phyloP scores from a whole-genome alignment of 1,140 invertebrate species.

The Ptiloglossa arizonensis region DNA sequence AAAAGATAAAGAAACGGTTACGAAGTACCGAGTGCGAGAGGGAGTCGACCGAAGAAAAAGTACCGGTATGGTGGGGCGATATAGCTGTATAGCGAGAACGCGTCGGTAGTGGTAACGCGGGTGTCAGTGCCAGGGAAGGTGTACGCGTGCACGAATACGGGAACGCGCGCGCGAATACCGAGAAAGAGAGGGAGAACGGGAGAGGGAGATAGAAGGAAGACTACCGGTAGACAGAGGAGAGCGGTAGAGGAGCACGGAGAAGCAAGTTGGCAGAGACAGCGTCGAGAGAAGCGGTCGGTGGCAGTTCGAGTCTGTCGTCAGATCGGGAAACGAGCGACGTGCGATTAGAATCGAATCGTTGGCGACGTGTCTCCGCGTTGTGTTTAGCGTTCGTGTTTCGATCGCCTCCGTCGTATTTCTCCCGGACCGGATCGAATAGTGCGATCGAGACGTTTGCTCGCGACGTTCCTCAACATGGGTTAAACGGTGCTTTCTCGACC shows the following conservation, averaged over 20 bases:
- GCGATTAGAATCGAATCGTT: slow-evolving; percentile 9
- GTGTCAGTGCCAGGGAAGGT: slow-evolving; percentile 1
- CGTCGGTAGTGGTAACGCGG: neutral
- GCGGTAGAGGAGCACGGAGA: slow-evolving; percentile 44
- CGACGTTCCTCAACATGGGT: slow-evolving; percentile 37
- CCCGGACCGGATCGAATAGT: neutral
- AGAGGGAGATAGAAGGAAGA: neutral
- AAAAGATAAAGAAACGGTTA: slow-evolving; percentile 57
- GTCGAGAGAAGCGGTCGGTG: slow-evolving; percentile 42
- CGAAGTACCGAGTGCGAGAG: slow-evolving; percentile 17
- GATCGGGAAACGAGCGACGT: slow-evolving; percentile 27
- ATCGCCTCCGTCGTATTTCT: neutral
- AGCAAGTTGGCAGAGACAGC: slow-evolving; percentile 55
- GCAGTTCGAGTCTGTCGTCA: slow-evolving; percentile 48
- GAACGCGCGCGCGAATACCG: slow-evolving; percentile 10
- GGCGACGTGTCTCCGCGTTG: slow-evolving; percentile 5
- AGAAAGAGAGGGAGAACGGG: slow-evolving; percentile 18
- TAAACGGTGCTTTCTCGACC: slow-evolving; percentile 28
- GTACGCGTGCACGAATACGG: slow-evolving; percentile 8
- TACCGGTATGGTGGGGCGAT: slow-evolving; percentile 23
- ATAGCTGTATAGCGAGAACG: slow-evolving; percentile 19
- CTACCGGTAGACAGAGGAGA: slow-evolving; percentile 21
- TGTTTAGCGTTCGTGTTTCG: neutral
- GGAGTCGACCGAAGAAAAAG: slow-evolving; percentile 36
- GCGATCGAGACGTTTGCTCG: neutral